These are phyloP conservation scores for Acrocephalus scirpaceus DNA, from an alignment of 2,797 vertebrate genomes.

Conservation along the genomic window DNA sequence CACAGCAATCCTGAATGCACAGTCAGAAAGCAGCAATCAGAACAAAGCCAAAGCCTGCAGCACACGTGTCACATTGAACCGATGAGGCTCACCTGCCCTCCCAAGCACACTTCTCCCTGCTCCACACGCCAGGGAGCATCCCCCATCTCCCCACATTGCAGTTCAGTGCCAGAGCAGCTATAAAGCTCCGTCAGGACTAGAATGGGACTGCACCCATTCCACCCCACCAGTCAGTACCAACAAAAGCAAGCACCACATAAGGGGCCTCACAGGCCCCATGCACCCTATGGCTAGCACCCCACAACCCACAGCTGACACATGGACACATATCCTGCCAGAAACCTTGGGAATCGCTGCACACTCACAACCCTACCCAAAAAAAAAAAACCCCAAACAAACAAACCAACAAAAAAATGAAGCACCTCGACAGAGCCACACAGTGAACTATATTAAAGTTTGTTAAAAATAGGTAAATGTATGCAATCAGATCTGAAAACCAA, in stretches of 20 bases:
- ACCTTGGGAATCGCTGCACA: not conserved
- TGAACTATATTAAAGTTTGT: not conserved
- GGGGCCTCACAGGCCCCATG: fast-evolving
- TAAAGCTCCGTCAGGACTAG: not conserved
- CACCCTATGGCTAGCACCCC: not conserved
- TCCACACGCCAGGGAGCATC: not conserved
- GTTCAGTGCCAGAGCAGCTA: not conserved
- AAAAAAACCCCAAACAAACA: not conserved
- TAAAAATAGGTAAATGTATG: not conserved
- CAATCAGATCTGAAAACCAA: not conserved
- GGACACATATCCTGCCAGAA: not conserved
- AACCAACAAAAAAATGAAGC: not conserved
- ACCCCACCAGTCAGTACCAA: not conserved
- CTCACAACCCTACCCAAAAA: not conserved
- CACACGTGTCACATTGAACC: fast-evolving
- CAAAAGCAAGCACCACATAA: not conserved
- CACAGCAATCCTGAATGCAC: not conserved
- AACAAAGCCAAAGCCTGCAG: not conserved
- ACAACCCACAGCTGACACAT: not conserved
- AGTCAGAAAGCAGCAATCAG: not conserved
- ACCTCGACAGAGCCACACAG: not conserved
- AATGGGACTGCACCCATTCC: fast-evolving
- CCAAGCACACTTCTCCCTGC: not conserved
- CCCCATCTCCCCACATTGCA: fast-evolving
- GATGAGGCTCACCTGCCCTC: not conserved